Evolutionary conservation across 2,888 invertebrate species (phyloP).

Genomic region (Amaurobius ferox): DNA sequence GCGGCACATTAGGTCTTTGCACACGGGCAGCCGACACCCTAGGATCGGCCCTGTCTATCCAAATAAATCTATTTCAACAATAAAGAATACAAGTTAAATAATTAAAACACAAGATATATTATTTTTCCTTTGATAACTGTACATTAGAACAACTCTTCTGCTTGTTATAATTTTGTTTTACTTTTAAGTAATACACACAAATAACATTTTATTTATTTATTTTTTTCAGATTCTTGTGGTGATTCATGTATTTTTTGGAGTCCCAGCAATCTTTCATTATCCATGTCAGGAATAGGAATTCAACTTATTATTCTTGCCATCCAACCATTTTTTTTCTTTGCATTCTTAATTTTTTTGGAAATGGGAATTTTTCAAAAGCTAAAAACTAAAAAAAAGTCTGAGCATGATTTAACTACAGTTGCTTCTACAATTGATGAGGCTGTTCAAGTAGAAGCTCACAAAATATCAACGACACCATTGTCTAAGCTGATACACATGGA

Average conservation of each 20-base stretch:
- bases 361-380: neutral
- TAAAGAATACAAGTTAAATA: too few species aligned
- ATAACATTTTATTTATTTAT: neutral
- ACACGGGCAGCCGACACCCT: too few species aligned
- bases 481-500: neutral
- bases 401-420: neutral
- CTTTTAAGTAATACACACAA: neutral
- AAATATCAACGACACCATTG: neutral
- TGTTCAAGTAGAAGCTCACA: neutral
- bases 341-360: conserved; percentile 61
- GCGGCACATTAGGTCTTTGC: too few species aligned
- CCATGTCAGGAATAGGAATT: conserved; percentile 84
- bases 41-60: too few species aligned
- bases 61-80: too few species aligned
- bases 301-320: conserved; percentile 82
- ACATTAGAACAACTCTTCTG: too few species aligned
- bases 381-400: neutral
- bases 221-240: conserved; percentile 75
- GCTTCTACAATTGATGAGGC: neutral
- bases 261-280: conserved; percentile 83
- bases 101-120: too few species aligned
- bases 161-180: too few species aligned
- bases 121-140: too few species aligned
- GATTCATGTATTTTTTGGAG: conserved; percentile 77
- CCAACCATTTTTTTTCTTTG: conserved; percentile 46